Conservation (phyloP, 2,797 vertebrate genomes). For the Sciaenops ocellatus region DNA sequence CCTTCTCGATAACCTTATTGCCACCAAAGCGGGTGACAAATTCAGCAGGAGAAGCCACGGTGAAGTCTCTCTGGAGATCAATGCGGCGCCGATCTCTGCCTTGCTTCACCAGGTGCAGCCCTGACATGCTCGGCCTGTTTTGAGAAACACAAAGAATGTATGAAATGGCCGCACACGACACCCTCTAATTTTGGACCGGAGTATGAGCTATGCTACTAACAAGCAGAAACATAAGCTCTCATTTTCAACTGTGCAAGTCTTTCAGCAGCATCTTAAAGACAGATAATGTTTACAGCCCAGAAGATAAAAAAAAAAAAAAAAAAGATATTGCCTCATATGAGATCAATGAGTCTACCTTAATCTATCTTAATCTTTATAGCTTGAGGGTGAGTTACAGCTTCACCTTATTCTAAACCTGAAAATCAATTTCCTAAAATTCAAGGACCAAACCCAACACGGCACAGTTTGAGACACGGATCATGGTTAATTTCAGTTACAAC, state of each 20-base stretch:
- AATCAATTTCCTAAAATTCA: too few relatives aligned
- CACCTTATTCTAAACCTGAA: not conserved
- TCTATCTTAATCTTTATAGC: slow-evolving; percentile 17
- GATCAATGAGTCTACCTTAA: not conserved
- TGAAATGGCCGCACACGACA: not conserved
- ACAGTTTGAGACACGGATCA: too few relatives aligned
- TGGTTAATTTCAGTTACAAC: too few relatives aligned
- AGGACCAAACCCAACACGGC: too few relatives aligned
- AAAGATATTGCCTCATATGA: slow-evolving; percentile 3
- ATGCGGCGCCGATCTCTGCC: slow-evolving; percentile 94
- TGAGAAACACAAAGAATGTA: slow-evolving; percentile 29
- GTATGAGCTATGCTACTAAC: not conserved
- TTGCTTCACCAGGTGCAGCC: slow-evolving; percentile 95
- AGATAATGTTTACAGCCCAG: not conserved
- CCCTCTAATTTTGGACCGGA: not conserved
- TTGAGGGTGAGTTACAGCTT: not conserved
- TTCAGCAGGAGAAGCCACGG: slow-evolving; percentile 97
- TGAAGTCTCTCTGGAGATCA: slow-evolving; percentile 96
- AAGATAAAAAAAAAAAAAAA: slow-evolving; percentile 17
- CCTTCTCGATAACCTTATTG: slow-evolving; percentile 99
- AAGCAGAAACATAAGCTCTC: not conserved
- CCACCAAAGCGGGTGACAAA: slow-evolving; percentile 99
- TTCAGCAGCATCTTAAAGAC: slow-evolving; percentile 4
- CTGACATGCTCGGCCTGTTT: slow-evolving; percentile 96
- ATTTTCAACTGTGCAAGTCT: not conserved